phyloP scores from a whole-genome alignment of 2,113 vertebrate genomes.

The Brachyhypopomus occidentalis region DNA sequence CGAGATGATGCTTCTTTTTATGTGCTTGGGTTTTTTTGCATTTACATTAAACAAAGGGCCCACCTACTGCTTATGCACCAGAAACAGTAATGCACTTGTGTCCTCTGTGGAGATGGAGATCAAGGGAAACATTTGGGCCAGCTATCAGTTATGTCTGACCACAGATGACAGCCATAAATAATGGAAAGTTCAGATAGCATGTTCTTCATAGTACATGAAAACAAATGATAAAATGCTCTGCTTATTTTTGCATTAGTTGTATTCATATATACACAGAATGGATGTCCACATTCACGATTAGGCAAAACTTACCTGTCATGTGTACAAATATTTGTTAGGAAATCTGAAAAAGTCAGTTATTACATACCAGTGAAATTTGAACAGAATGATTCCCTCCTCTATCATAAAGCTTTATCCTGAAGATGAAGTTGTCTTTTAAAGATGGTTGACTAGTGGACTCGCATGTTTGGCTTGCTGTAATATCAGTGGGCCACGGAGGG shows the following conservation, averaged over 20 bases:
- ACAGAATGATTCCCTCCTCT: neutral
- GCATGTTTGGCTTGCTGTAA: conserved; percentile 21
- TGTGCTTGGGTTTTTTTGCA: conserved; percentile 3
- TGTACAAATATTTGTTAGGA: neutral
- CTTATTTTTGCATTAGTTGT: neutral
- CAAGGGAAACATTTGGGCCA: neutral
- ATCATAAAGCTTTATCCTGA: neutral
- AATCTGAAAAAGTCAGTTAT: neutral
- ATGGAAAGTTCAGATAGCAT: neutral
- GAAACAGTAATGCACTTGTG: conserved; percentile 4
- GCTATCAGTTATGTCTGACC: neutral
- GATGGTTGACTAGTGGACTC: conserved; percentile 3
- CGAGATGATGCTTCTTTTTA: conserved; percentile 14
- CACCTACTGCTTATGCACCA: conserved; percentile 30
- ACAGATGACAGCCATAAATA: neutral
- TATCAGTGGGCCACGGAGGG: conserved; percentile 1
- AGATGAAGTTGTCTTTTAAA: conserved; percentile 9
- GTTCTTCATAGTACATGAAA: neutral
- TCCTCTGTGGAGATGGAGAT: conserved; percentile 22
- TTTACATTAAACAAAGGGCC: conserved; percentile 44
- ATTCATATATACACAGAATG: neutral
- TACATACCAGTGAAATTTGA: neutral
- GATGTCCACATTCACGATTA: neutral
- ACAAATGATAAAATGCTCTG: neutral
- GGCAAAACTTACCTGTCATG: neutral